phyloP scores from a whole-genome alignment of 2,797 vertebrate species.

The Myotis daubentonii region DNA sequence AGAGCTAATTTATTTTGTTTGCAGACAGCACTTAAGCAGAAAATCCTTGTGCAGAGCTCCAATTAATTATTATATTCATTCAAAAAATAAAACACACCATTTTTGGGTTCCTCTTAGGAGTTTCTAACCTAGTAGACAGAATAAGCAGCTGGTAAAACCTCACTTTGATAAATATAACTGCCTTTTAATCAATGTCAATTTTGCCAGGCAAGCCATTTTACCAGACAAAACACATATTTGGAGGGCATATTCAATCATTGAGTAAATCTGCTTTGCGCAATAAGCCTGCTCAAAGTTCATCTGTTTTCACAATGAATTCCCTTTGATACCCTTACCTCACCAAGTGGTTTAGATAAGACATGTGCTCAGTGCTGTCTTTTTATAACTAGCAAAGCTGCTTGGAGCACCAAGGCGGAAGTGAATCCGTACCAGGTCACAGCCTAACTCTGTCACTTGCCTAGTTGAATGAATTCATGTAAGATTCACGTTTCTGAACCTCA shows the following conservation, averaged over 20 bases:
- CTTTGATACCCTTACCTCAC: constrained; percentile 25
- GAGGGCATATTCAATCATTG: background rate
- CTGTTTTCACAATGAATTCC: constrained; percentile 28
- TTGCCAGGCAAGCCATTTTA: background rate
- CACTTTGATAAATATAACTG: background rate
- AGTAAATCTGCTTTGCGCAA: background rate
- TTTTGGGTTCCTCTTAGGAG: background rate
- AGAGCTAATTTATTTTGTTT: background rate
- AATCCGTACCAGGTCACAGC: background rate
- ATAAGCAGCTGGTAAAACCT: constrained; percentile 33
- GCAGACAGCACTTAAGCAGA: background rate
- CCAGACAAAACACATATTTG: constrained; percentile 20
- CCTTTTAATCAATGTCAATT: constrained; percentile 33
- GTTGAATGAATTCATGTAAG: constrained; percentile 14
- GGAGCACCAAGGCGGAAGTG: background rate
- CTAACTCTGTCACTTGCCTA: background rate
- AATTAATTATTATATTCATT: constrained; percentile 31
- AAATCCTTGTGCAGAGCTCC: background rate
- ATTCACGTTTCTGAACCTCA: background rate
- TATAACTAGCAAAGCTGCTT: constrained; percentile 28
- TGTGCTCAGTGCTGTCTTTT: background rate
- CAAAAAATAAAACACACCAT: background rate
- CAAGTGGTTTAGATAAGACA: background rate
- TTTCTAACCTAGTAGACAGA: background rate
- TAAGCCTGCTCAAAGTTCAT: background rate